Evolutionary conservation across 2,113 vertebrate species (phyloP).

Genomic region (Saguinus imperator): DNA sequence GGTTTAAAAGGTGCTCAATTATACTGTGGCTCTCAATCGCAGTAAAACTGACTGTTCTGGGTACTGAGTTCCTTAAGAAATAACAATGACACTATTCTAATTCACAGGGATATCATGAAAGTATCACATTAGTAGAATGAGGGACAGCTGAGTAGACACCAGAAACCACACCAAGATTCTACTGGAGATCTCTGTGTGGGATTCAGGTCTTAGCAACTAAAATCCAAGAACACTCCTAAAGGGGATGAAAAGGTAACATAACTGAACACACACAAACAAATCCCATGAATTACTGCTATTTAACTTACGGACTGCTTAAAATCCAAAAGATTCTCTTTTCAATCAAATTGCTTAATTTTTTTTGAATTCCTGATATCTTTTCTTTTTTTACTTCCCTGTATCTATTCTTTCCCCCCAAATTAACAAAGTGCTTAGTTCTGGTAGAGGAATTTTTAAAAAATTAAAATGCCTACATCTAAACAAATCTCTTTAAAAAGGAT

Average conservation of each 20-base stretch:
- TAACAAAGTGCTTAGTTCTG: slow-evolving; percentile 83
- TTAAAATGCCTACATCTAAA: slow-evolving; percentile 67
- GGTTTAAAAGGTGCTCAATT: not conserved
- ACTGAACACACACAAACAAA: no score
- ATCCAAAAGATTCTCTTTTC: slow-evolving; percentile 44
- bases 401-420: slow-evolving; percentile 61
- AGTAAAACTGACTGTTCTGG: not conserved
- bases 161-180: not conserved
- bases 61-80: not conserved
- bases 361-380: slow-evolving; percentile 7
- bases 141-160: not conserved
- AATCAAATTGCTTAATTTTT: slow-evolving; percentile 62
- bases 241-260: not conserved
- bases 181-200: not conserved
- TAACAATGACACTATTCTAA: not conserved
- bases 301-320: slow-evolving; percentile 50
- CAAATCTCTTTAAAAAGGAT: slow-evolving; percentile 75
- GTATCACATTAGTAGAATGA: not conserved
- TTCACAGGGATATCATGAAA: not conserved
- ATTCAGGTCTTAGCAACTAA: not conserved
- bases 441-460: slow-evolving; percentile 68
- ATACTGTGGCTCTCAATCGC: not conserved
- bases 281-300: not conserved
- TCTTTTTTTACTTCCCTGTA: not conserved
- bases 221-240: slow-evolving; percentile 13